These are phyloP conservation scores for Cervus canadensis DNA, from an alignment of 2,113 vertebrate species.

Conservation along the genomic window DNA sequence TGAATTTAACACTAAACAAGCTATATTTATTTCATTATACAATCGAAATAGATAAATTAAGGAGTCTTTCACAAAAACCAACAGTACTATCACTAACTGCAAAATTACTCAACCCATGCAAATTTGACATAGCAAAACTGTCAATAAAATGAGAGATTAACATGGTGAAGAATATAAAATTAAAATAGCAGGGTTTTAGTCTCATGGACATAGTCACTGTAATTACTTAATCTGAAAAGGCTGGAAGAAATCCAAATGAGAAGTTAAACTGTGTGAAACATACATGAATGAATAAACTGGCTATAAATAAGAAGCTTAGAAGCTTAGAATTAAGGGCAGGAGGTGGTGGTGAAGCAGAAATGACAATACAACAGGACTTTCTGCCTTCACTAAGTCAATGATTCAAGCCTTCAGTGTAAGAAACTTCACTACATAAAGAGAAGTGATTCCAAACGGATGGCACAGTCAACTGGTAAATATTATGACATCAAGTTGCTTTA, in stretches of 20 bases:
- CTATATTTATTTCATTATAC: background rate
- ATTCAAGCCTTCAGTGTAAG: background rate
- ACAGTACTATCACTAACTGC: background rate
- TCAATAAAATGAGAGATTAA: conserved; percentile 5
- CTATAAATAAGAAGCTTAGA: background rate
- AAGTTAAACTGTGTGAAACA: background rate
- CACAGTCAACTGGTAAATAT: background rate
- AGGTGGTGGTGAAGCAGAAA: background rate
- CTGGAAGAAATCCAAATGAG: background rate
- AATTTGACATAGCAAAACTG: background rate
- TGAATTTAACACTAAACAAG: background rate
- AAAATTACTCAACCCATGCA: background rate
- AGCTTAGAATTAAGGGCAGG: background rate
- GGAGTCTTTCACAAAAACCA: background rate
- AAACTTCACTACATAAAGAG: background rate
- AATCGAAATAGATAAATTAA: background rate
- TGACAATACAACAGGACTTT: background rate
- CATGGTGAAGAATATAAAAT: background rate
- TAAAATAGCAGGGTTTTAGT: background rate
- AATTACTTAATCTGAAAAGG: background rate
- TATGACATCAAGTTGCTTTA: background rate
- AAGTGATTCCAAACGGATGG: background rate
- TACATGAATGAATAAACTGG: background rate
- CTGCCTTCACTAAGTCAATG: background rate
- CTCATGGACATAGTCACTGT: background rate